Base-by-base conservation (phyloP, 2,888 invertebrate species). In the Ichneumoninae sp. region DNA sequence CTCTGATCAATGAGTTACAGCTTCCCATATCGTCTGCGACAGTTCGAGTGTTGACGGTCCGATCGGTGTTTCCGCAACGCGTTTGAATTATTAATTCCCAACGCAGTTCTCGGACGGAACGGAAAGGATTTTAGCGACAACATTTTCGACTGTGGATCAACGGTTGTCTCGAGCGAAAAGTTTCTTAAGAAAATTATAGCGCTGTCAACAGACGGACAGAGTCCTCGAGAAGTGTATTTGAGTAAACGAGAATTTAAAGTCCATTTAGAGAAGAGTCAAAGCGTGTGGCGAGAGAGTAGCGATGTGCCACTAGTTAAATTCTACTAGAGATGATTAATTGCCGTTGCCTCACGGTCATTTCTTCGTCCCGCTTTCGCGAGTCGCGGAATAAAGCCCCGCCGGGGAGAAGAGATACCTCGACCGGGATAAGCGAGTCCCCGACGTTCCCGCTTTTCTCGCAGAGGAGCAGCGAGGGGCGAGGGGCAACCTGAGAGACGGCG, bases 251-350 rank as follows among this genome's bases (percentile, higher is more conserved):
- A 73, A 81, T 81, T 81, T 68, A 68, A 84, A 70, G 77, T 78
- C 30, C 74, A 81, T 81, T 81, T 40, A 22, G 73, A 47, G 30
- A 50, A 50, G 57, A 74, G 19, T 22, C 54, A 74, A 44, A 68
- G 78, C n/a, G 50, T 60, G 79, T 16, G 60, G 36, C 3, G 33
- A 70, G 63, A 69, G 19, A 52, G 50, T 54, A 54, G 80, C 69
- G 70, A 71, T 73, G 80, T 74, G 70, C 52, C 70, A 69, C 70
- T 82, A 83, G 82, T 86, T 66, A 83, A 85, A 85, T 83, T 83
- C 74, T 83, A 71, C 75, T 80, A 77, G 82, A 77, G 74, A 86
- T 87, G 83, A 88, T 87, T 87, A 87, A 87, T 87, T 86, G 81
- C 76, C 77, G 69, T 83, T 57, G 77, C 69, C 83, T 77, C 80